Percentiles rank a stretch among this genome's conserved stretches.
These are phyloP conservation scores for Alectura lathami DNA, from an alignment of 2,113 vertebrate genomes.

Conservation along the genomic window DNA sequence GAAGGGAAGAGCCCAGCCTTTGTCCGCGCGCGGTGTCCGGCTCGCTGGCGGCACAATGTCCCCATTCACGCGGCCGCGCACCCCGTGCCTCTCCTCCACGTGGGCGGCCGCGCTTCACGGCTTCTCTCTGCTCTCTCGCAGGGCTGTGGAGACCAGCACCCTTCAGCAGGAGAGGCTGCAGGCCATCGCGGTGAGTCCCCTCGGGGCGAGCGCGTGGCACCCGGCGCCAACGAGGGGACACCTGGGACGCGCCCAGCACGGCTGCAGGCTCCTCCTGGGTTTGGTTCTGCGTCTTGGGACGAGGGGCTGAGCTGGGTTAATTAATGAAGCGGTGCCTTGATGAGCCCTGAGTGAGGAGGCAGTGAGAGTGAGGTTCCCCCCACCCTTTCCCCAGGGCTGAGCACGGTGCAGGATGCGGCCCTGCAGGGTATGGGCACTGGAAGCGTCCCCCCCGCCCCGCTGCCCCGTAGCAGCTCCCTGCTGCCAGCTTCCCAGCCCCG, in stretches of 20 bases:
- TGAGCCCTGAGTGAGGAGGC: background rate
- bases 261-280: background rate
- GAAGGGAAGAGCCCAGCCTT: background rate
- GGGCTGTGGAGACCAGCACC: conserved; percentile 65
- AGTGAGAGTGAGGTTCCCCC: background rate
- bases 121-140: conserved; percentile 34
- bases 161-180: conserved; percentile 80
- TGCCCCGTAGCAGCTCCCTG: fast-evolving
- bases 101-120: background rate
- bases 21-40: background rate
- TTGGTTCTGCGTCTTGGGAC: background rate
- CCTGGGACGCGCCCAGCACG: background rate
- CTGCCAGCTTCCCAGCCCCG: background rate
- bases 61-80: background rate
- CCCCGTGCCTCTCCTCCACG: background rate
- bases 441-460: background rate
- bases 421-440: background rate
- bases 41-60: background rate
- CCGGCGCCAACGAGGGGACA: fast-evolving
- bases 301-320: background rate
- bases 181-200: conserved; percentile 78
- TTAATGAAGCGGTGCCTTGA: background rate
- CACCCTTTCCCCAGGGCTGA: background rate
- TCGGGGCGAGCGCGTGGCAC: fast-evolving
- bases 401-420: background rate